Evolutionary conservation across 1,140 invertebrate species (phyloP).

Genomic region (Wiebesia pumilae): DNA sequence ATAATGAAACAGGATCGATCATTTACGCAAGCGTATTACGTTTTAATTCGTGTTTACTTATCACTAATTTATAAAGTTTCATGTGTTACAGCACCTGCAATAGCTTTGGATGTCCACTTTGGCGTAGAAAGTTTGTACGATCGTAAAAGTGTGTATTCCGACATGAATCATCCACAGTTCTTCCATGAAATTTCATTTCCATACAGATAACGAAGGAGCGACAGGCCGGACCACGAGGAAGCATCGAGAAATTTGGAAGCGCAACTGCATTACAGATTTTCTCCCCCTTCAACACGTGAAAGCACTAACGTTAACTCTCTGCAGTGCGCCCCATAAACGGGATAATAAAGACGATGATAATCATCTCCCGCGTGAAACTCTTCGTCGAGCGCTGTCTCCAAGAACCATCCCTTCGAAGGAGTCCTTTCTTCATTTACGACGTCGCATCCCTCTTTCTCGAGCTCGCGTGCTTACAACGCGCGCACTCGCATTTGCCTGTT

Average conservation of each 20-base stretch:
- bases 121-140: slow-evolving; percentile 13
- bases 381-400: neutral
- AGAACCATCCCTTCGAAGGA: neutral
- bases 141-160: neutral
- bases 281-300: neutral
- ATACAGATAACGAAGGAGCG: neutral
- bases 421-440: neutral
- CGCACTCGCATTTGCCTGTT: neutral
- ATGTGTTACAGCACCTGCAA: neutral
- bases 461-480: neutral
- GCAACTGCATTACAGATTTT: neutral
- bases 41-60: slow-evolving; percentile 28
- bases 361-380: slow-evolving; percentile 10
- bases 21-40: slow-evolving; percentile 13
- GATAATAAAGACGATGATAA: slow-evolving; percentile 8
- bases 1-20: neutral
- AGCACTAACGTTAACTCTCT: neutral
- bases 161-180: neutral
- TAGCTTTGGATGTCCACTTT: neutral
- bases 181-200: neutral
- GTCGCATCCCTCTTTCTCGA: neutral
- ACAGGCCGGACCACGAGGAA: neutral
- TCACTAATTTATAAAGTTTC: slow-evolving; percentile 29
- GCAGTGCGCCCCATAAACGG: neutral
- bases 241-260: neutral